Evolutionary conservation across 2,888 invertebrate genomes (phyloP).

Genomic region (Agriopis aurantiaria): DNA sequence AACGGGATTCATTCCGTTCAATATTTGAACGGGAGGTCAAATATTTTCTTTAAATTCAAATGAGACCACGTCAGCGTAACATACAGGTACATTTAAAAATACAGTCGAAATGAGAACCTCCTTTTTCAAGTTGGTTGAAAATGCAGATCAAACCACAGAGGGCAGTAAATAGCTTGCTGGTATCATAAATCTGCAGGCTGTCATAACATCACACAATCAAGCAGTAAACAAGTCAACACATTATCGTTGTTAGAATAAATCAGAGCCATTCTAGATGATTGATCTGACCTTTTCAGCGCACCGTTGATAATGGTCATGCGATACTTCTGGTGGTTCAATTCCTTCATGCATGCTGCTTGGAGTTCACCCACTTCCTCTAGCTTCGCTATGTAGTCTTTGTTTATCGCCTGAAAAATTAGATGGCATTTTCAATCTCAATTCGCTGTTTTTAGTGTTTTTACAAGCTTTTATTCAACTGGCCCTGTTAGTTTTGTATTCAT

Average conservation of each 20-base stretch:
- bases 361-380: slow-evolving; percentile 93
- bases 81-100: too few relatives aligned
- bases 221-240: slow-evolving; percentile 36
- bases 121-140: too few relatives aligned
- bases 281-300: slow-evolving; percentile 92
- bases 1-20: too few relatives aligned
- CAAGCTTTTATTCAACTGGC: too few relatives aligned
- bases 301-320: slow-evolving; percentile 93
- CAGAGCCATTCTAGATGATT: slow-evolving; percentile 36
- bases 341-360: slow-evolving; percentile 95
- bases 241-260: slow-evolving; percentile 35
- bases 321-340: slow-evolving; percentile 96
- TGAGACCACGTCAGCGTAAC: too few relatives aligned
- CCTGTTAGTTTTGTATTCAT: too few relatives aligned
- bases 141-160: too few relatives aligned
- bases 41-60: too few relatives aligned
- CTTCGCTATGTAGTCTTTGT: slow-evolving; percentile 94
- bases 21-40: too few relatives aligned
- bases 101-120: too few relatives aligned
- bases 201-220: slow-evolving; percentile 19
- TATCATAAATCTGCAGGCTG: background rate
- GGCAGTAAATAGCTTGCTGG: background rate
- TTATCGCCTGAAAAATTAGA: slow-evolving; percentile 86
- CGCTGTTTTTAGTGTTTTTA: background rate
- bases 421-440: slow-evolving; percentile 10